These are phyloP conservation scores for Parazoanthus darwini DNA, from an alignment of 92 coral and sea anemone genomes.

Conservation along the genomic window DNA sequence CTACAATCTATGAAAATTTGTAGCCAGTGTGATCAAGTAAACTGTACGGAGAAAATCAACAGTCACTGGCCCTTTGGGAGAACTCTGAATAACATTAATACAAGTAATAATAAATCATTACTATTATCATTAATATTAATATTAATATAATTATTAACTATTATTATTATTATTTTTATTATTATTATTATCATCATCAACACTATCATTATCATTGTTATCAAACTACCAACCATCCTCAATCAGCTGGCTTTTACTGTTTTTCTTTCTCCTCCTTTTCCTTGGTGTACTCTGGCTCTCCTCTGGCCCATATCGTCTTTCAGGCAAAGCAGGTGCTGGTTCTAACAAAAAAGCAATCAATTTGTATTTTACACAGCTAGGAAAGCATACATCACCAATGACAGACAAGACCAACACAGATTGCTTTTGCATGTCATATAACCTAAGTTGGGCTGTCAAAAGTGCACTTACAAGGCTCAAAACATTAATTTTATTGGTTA, in stretches of 20 bases:
- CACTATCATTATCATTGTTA: too few relatives aligned
- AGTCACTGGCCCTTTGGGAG: too few relatives aligned
- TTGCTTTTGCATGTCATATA: background rate
- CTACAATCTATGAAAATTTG: too few relatives aligned
- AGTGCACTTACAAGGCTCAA: too few relatives aligned
- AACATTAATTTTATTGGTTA: too few relatives aligned
- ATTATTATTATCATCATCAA: too few relatives aligned
- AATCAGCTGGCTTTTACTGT: constrained; percentile 46
- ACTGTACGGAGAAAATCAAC: too few relatives aligned
- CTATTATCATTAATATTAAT: too few relatives aligned
- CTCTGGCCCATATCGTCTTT: constrained; percentile 71
- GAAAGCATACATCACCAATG: background rate
- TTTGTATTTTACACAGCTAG: background rate
- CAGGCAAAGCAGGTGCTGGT: constrained; percentile 74
- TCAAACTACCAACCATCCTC: constrained; percentile 25
- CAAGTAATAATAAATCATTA: background rate
- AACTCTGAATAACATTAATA: background rate
- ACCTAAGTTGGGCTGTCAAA: background rate
- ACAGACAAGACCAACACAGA: background rate
- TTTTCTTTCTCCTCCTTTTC: constrained; percentile 73
- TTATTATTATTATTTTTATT: too few relatives aligned
- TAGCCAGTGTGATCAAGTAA: too few relatives aligned
- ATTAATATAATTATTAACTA: too few relatives aligned
- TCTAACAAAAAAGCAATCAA: constrained; percentile 22
- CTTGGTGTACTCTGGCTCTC: constrained; percentile 65